A percentile compares a stretch with the other conserved stretches of the same genome.
Conservation (phyloP, 2,888 invertebrate genomes). For the Aspidiotus destructor region DNA sequence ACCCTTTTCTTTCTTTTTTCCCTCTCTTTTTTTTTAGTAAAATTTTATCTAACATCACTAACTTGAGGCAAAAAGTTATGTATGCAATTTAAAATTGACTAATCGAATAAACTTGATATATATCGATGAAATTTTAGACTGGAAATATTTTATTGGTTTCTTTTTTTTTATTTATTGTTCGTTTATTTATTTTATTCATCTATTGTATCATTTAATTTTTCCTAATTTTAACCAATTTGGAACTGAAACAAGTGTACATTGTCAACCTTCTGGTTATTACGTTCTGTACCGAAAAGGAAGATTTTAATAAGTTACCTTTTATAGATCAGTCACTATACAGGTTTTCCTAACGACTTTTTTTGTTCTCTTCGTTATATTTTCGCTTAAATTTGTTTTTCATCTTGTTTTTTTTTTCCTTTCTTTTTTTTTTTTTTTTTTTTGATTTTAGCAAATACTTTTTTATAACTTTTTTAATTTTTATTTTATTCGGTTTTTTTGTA, state of each 20-base stretch:
- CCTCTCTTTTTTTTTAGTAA: slow-evolving; percentile 10
- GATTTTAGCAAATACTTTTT: slow-evolving; percentile 4
- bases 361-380: slow-evolving; percentile 25
- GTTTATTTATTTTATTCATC: too few relatives aligned
- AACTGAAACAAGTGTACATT: too few relatives aligned
- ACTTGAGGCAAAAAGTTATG: slow-evolving; percentile 14
- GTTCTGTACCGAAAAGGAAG: slow-evolving; percentile 21
- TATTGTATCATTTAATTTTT: too few relatives aligned
- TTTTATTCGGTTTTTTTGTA: slow-evolving; percentile 3
- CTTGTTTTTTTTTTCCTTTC: slow-evolving; percentile 22
- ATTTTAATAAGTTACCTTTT: slow-evolving; percentile 28
- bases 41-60: slow-evolving; percentile 16
- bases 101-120: neutral
- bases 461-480: neutral
- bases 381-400: slow-evolving; percentile 19
- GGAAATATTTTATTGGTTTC: neutral
- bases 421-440: slow-evolving; percentile 11
- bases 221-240: too few relatives aligned
- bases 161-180: neutral
- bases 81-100: neutral
- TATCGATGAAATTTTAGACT: too few relatives aligned
- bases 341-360: slow-evolving; percentile 21
- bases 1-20: slow-evolving; percentile 4
- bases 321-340: slow-evolving; percentile 29
- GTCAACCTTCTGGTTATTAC: slow-evolving; percentile 18